Base-by-base conservation (phyloP, 2,797 vertebrate species). In the Sciurus vulgaris region DNA sequence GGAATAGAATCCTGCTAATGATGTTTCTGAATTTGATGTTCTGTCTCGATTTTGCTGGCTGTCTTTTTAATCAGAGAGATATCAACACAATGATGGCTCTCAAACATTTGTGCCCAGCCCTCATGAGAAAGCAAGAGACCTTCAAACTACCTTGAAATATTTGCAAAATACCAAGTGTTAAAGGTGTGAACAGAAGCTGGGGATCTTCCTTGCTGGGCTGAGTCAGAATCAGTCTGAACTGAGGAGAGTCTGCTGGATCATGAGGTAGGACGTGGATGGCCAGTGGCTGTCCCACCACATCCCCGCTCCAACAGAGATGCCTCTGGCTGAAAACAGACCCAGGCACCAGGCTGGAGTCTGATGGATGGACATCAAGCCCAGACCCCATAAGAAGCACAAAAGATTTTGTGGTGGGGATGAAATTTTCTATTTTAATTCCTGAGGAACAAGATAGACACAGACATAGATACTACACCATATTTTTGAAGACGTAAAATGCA, bases 51-150 rank as follows among this genome's bases (percentile, higher is more conserved):
- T 96, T 96, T 67, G 73, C 89, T 93, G 86, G 67, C 78, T 96
- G 67, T 89, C 96, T 97, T 98, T 97, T 98, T 97, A 96, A 98
- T 97, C 97, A 97, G 96, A 87, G 90, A 92, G 61, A 91, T 95
- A 79, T 72, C 85, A 94, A 93, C 96, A 89, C 85, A 95, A 81
- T 41, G 78, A 93, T 89, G 4, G 0, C 30, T 92, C 78, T 84
- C 78, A 49, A 77, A 92, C 90, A 77, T 72, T 77, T 41, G 3
- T 76, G 35, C 65, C 33, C 82, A 94, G 35, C 59, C 86, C 78
- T 84, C 44, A 6, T 14, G 74, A 94, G 82, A 92, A 96, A 94
- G 73, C 51, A 12, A 86, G 81, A 35, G 51, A 79, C 94, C 92
- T 94, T 85, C 73, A 91, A 92, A 82, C 61, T 91, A 83, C 92